Percentiles rank a stretch among this genome's conserved stretches.
These are phyloP conservation scores for Lepidotrigona ventralis DNA, from an alignment of 1,140 invertebrate genomes.

Conservation along the genomic window DNA sequence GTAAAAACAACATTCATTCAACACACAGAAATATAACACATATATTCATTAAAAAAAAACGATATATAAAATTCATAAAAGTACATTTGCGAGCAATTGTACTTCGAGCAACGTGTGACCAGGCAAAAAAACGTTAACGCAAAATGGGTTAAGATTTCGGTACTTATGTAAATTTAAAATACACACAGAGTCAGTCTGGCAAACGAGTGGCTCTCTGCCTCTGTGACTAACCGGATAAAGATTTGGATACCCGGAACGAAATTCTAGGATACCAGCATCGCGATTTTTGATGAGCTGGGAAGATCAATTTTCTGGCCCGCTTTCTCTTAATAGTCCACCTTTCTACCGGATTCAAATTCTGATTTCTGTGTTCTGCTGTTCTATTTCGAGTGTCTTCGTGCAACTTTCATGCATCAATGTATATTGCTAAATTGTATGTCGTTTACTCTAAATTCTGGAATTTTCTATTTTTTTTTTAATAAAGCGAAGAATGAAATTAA, in stretches of 20 bases:
- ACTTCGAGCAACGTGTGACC: neutral
- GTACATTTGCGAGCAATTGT: too few relatives aligned
- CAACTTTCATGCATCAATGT: too few relatives aligned
- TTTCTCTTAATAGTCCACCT: conserved; percentile 72
- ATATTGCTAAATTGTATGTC: too few relatives aligned
- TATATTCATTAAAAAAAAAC: too few relatives aligned
- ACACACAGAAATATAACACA: too few relatives aligned
- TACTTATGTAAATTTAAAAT: conserved; percentile 47
- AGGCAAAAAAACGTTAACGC: neutral
- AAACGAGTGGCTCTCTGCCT: neutral
- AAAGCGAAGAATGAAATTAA: too few relatives aligned
- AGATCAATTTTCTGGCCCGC: conserved; percentile 74
- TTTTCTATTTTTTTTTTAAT: too few relatives aligned
- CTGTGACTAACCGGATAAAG: conserved; percentile 7
- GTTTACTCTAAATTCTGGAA: too few relatives aligned
- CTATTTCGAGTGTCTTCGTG: neutral
- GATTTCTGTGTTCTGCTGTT: neutral
- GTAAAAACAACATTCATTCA: too few relatives aligned
- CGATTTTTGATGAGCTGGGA: conserved; percentile 46
- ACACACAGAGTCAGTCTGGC: neutral
- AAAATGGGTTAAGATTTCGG: conserved; percentile 31
- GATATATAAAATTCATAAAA: too few relatives aligned
- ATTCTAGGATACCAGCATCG: conserved; percentile 64
- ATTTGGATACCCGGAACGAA: conserved; percentile 74
- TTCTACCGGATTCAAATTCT: conserved; percentile 54